Percentiles rank a stretch among this genome's conserved stretches.
These are phyloP conservation scores for Physeter macrocephalus DNA, from an alignment of 2,113 vertebrate species.

Conservation along the genomic window DNA sequence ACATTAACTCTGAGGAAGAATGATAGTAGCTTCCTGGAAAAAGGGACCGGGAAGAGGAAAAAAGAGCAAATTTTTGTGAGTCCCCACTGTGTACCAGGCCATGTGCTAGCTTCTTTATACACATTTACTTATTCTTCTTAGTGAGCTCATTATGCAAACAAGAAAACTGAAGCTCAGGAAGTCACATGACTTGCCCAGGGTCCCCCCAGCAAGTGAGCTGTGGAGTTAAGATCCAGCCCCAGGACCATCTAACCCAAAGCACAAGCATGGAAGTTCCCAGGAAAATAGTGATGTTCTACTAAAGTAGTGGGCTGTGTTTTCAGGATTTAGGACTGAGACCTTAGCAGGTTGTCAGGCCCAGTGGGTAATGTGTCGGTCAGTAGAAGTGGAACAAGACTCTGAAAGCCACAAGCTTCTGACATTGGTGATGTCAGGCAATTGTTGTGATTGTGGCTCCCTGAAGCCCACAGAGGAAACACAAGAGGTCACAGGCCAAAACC, in stretches of 20 bases:
- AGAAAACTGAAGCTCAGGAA: not conserved
- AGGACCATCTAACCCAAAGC: not conserved
- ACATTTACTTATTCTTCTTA: not conserved
- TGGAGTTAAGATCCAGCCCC: not conserved
- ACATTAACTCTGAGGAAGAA: slow-evolving; percentile 38
- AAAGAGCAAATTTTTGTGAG: not conserved
- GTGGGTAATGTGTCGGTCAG: not conserved
- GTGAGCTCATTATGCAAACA: not conserved
- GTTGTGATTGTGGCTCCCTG: not conserved
- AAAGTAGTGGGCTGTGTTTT: slow-evolving; percentile 22
- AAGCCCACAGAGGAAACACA: not conserved
- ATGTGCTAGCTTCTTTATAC: not conserved
- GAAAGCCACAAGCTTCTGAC: not conserved
- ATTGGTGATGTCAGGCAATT: not conserved
- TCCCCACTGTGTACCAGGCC: not conserved
- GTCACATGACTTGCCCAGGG: not conserved
- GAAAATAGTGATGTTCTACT: not conserved
- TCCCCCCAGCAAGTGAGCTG: not conserved
- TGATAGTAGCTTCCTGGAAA: slow-evolving; percentile 13
- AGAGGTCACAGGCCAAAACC: not conserved
- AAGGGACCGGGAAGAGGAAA: not conserved
- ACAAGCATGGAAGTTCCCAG: not conserved
- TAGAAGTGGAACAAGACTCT: not conserved
- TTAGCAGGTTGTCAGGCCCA: slow-evolving; percentile 1
- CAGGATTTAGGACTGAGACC: not conserved